Percentiles rank a stretch among this genome's conserved stretches.
Evolutionary conservation across 1,140 invertebrate genomes (phyloP).

Genomic region (Lordiphosa mommai): DNA sequence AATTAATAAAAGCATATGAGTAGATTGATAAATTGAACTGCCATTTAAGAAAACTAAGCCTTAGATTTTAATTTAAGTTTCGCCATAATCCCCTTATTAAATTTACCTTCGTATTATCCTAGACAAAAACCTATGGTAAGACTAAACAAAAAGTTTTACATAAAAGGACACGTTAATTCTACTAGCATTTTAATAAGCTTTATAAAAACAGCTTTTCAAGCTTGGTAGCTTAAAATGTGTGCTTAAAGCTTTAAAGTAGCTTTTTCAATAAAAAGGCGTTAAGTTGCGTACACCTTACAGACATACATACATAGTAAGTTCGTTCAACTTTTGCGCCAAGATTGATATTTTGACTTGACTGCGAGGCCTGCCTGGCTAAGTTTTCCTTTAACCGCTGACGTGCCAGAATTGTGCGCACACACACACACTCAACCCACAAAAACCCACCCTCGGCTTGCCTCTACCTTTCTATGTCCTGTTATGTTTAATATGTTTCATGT

Average conservation of each 20-base stretch:
- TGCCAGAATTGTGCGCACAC: conserved; percentile 57
- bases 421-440: conserved; percentile 33
- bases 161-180: background rate
- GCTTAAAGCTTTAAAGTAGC: background rate
- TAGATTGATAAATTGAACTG: too few species aligned
- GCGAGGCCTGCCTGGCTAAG: conserved; percentile 8
- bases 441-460: background rate
- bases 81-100: background rate
- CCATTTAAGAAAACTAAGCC: too few species aligned
- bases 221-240: background rate
- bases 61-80: background rate
- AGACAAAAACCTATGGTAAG: conserved; percentile 18
- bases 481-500: conserved; percentile 54
- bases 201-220: background rate
- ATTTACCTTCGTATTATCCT: background rate
- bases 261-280: conserved; percentile 7
- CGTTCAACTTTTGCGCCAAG: conserved; percentile 65
- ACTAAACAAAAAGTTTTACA: too few species aligned
- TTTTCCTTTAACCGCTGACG: conserved; percentile 56
- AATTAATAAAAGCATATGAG: too few species aligned
- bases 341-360: conserved; percentile 38
- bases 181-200: background rate
- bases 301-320: conserved; percentile 27
- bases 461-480: conserved; percentile 30
- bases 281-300: conserved; percentile 44